Conservation (phyloP, 2,888 invertebrate genomes). For the Lamellibrachia columna region DNA sequence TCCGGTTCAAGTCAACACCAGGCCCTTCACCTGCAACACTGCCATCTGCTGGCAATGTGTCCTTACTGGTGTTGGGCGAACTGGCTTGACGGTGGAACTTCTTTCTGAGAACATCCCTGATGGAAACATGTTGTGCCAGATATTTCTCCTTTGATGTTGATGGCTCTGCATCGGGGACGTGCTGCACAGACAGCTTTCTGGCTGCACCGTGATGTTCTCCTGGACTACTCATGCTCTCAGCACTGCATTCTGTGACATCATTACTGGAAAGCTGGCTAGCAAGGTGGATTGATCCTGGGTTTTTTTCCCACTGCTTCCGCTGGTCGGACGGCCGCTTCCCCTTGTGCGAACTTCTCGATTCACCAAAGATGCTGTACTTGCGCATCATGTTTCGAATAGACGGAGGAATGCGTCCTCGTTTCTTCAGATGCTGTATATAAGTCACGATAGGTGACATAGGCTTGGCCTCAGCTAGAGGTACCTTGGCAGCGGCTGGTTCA, state of each 20-base stretch:
- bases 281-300: not conserved
- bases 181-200: not conserved
- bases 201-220: not conserved
- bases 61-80: not conserved
- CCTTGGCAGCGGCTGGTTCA: not conserved
- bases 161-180: not conserved
- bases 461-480: not conserved
- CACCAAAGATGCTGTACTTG: constrained; percentile 4
- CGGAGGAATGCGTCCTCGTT: not conserved
- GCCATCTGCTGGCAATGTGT: not conserved
- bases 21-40: not conserved
- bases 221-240: not conserved
- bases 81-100: not conserved
- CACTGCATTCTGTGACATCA: not conserved
- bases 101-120: not conserved
- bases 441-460: not conserved
- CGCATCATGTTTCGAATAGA: not conserved
- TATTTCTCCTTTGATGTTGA: not conserved
- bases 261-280: not conserved
- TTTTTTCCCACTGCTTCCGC: not conserved
- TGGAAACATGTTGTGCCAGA: not conserved
- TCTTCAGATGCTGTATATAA: constrained; percentile 10
- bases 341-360: not conserved
- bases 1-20: not conserved
- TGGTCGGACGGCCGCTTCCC: not conserved